These are phyloP conservation scores for Acromyrmex echinatior DNA, from an alignment of 1,140 invertebrate genomes.

Conservation along the genomic window DNA sequence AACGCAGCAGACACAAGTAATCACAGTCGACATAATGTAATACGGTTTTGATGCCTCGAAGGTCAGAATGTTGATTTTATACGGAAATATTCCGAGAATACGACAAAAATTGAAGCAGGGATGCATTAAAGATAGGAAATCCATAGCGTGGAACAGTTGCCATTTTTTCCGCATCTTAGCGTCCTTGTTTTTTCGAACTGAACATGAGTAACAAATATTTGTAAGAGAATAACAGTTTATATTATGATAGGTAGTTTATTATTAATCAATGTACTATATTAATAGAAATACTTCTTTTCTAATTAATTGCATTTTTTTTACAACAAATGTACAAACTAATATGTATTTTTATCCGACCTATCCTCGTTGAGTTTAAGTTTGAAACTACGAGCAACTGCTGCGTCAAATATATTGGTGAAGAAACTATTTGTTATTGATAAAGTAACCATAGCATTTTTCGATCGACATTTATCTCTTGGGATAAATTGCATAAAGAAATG, in stretches of 20 bases:
- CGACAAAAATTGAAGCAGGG: constrained; percentile 63
- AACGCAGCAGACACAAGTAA: constrained; percentile 37
- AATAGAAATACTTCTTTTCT: not conserved
- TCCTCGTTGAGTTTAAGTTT: not conserved
- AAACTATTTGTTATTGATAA: not conserved
- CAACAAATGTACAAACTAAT: not conserved
- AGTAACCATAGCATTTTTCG: constrained; percentile 8
- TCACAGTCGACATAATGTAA: constrained; percentile 57
- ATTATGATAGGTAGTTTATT: not conserved
- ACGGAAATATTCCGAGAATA: constrained; percentile 71
- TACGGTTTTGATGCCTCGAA: constrained; percentile 47
- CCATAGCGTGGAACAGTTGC: constrained; percentile 46
- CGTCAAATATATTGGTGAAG: not conserved
- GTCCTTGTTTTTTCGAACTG: not conserved
- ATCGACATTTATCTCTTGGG: not conserved
- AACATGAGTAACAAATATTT: not conserved
- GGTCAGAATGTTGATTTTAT: constrained; percentile 27
- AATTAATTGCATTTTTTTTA: not conserved
- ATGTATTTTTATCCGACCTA: not conserved
- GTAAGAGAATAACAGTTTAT: not conserved
- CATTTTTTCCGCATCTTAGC: constrained; percentile 46
- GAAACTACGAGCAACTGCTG: not conserved
- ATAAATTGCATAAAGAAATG: not conserved
- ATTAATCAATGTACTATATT: not conserved
- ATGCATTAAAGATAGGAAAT: constrained; percentile 45